Base-by-base conservation (phyloP, 2,113 vertebrate species). In the Tachysurus vachellii region DNA sequence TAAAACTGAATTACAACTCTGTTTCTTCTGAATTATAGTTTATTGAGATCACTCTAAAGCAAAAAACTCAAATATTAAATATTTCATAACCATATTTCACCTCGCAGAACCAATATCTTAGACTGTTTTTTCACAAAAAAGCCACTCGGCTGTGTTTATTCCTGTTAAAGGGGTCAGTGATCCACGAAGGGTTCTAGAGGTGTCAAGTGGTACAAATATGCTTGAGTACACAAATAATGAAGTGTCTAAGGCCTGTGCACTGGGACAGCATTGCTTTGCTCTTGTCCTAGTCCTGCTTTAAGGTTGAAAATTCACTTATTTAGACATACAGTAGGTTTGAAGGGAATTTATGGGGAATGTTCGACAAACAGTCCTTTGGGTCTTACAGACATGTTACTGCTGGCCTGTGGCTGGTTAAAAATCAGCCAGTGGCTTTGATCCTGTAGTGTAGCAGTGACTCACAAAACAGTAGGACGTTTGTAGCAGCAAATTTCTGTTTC, bases 151-250 rank as follows among this genome's bases (percentile, higher is more conserved):
- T 87, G 10, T 56, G 76, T 76, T 85, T 88, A 90, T 89, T 88
- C 42, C 73, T 85, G 71, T 86, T 75, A 88, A 90, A 86, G 87
- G 57, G 70, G 73, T 85, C 82, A 66, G 44, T 83, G 79, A 87
- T 53, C 85, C 86, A 53, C 61, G 64, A 71, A 88, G 59, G 85
- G 80, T 71, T 53, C 44, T 76, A 50, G 82, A 53, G 68, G 82
- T 85, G 85, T 87, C 85, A 87, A 88, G 85, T 87, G 87, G 82
- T 85, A 68, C 80, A 87, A 87, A 83, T 87, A 87, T 85, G 50
- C 88, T 70, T 79, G 83, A 54, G 64, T 80, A 70, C 44, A 77
- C 73, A 56, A 80, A 73, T 87, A 90, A 88, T 90, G 83, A 88
- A 83, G 88, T 73, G 44, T 75, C n/a, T 73, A 10, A 80, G 56